phyloP scores from a whole-genome alignment of 2,888 invertebrate species.

The Chrysolina haemoptera region DNA sequence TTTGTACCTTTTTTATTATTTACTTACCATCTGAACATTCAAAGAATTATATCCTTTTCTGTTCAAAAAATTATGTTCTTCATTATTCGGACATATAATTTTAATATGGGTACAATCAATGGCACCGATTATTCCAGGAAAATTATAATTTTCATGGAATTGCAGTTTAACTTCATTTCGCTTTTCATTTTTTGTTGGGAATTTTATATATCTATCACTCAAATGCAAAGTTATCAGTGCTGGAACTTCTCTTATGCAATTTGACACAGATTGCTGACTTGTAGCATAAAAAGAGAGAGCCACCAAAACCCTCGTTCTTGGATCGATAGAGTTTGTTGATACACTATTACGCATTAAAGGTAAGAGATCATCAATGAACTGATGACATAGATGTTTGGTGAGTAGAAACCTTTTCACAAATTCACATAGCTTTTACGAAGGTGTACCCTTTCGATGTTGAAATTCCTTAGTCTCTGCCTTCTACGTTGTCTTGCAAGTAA shows the following conservation, averaged over 20 bases:
- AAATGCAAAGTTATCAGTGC: conserved; percentile 27
- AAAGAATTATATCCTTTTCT: conserved; percentile 29
- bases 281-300: conserved; percentile 35
- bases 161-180: conserved; percentile 19
- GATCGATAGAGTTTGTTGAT: conserved; percentile 23
- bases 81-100: conserved; percentile 19
- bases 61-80: conserved; percentile 24
- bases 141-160: conserved; percentile 19
- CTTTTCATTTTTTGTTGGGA: conserved; percentile 25
- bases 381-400: conserved; percentile 9
- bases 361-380: conserved; percentile 24
- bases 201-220: conserved; percentile 21
- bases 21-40: conserved; percentile 28
- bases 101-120: conserved; percentile 18
- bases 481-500: conserved; percentile 24
- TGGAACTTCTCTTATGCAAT: conserved; percentile 30
- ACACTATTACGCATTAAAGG: conserved; percentile 19
- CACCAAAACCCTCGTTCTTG: conserved; percentile 25
- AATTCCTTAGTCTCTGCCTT: conserved; percentile 25
- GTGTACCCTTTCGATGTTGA: conserved; percentile 27
- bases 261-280: conserved; percentile 34
- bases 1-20: background rate
- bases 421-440: conserved; percentile 24
- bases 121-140: conserved; percentile 21
- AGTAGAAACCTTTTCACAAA: conserved; percentile 28